These are phyloP conservation scores for Daboia siamensis DNA, from an alignment of 2,113 vertebrate species.

Conservation along the genomic window DNA sequence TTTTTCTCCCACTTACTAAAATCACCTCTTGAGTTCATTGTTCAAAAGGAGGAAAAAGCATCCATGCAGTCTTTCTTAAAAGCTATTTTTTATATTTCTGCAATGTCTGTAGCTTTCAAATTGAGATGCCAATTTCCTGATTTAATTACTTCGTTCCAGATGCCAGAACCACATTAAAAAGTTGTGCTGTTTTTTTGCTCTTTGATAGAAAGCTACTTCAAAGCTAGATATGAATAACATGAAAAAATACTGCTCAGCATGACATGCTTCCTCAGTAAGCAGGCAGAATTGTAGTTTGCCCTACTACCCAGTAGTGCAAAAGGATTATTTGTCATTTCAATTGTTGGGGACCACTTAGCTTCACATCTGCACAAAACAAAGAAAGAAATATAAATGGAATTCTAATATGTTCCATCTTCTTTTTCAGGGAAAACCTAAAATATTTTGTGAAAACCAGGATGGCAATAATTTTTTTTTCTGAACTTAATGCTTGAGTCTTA, in stretches of 20 bases:
- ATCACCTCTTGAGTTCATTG: constrained; percentile 38
- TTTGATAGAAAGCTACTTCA: constrained; percentile 49
- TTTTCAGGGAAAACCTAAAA: neutral
- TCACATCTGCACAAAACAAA: neutral
- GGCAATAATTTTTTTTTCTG: neutral
- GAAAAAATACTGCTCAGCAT: constrained; percentile 20
- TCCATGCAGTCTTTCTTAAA: constrained; percentile 38
- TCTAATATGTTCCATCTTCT: neutral
- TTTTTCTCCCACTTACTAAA: constrained; percentile 31
- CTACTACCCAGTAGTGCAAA: neutral
- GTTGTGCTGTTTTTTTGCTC: constrained; percentile 55
- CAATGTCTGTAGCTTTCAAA: constrained; percentile 43
- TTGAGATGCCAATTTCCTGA: constrained; percentile 36
- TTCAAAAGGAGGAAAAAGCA: constrained; percentile 30
- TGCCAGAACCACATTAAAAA: constrained; percentile 62
- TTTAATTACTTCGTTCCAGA: constrained; percentile 63
- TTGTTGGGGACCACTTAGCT: accelerated
- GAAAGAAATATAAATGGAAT: neutral
- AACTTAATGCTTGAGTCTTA: neutral
- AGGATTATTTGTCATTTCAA: neutral
- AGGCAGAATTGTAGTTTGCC: constrained; percentile 13
- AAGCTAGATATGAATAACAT: constrained; percentile 43
- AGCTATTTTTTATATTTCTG: constrained; percentile 49
- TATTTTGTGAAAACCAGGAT: neutral
- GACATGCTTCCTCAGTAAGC: constrained; percentile 40